phyloP scores from a whole-genome alignment of 2,888 invertebrate species.

The Octodonta nipae region DNA sequence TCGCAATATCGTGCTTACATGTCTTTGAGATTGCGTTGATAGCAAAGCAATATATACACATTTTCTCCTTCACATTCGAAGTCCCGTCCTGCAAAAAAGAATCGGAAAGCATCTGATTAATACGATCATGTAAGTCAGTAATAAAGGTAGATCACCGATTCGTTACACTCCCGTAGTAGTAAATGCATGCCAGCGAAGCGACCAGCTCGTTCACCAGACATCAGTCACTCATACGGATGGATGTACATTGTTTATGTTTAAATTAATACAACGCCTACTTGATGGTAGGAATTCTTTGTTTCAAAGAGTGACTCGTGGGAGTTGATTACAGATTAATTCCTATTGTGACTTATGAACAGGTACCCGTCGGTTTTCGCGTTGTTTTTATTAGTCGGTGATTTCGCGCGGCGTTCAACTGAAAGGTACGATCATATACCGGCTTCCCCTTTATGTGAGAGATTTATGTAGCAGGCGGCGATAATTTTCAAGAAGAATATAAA shows the following conservation, averaged over 20 bases:
- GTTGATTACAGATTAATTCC: slow-evolving; percentile 16
- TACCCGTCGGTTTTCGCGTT: slow-evolving; percentile 8
- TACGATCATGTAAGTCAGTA: no score
- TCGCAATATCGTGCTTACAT: no score
- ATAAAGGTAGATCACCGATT: slow-evolving; percentile 22
- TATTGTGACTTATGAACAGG: slow-evolving; percentile 7
- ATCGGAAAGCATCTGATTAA: no score
- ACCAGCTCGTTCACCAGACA: slow-evolving; percentile 14
- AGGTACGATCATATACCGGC: no score
- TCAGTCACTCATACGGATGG: slow-evolving; percentile 19
- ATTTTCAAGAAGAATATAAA: no score
- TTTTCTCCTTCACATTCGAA: no score
- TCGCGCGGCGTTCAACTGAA: background rate
- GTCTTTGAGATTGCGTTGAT: no score
- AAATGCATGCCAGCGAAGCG: no score
- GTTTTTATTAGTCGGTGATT: slow-evolving; percentile 6
- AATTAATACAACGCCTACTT: slow-evolving; percentile 23
- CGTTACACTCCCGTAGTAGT: slow-evolving; percentile 24
- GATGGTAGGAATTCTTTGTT: slow-evolving; percentile 9
- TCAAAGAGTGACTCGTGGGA: slow-evolving; percentile 15
- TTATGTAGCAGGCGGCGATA: no score
- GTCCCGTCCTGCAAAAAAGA: no score
- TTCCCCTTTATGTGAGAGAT: no score
- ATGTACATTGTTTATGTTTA: slow-evolving; percentile 23
- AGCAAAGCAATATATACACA: no score